Evolutionary conservation across 2,113 vertebrate species (phyloP).

Genomic region (Pituophis catenifer): DNA sequence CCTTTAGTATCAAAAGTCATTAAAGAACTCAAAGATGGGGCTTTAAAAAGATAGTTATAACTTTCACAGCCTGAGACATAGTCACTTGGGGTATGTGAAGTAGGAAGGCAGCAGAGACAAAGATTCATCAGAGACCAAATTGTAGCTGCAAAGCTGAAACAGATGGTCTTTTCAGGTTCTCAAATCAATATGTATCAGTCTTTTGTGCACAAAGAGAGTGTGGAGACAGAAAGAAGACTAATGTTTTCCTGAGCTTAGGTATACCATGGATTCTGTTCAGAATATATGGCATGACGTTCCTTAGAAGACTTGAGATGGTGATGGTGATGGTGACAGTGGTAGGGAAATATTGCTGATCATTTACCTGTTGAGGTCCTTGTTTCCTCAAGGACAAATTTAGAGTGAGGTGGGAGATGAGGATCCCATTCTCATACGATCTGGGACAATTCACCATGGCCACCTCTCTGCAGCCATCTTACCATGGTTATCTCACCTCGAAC

Average conservation of each 20-base stretch:
- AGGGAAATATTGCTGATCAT: neutral
- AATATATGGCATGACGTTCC: neutral
- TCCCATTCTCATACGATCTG: neutral
- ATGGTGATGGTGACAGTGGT: neutral
- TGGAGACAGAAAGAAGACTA: neutral
- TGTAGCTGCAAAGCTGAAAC: neutral
- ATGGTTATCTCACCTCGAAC: neutral
- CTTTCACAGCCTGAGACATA: neutral
- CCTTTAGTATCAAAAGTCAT: slow-evolving; percentile 1
- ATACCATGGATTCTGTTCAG: neutral
- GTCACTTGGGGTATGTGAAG: neutral
- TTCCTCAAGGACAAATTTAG: neutral
- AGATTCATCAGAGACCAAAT: neutral
- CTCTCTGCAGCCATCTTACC: neutral
- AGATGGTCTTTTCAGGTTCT: neutral
- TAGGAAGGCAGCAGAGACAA: neutral
- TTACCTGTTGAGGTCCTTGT: neutral
- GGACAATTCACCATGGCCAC: neutral
- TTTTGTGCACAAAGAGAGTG: neutral
- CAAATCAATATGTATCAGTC: slow-evolving; percentile 13
- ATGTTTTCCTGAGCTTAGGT: neutral
- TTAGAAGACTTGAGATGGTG: neutral
- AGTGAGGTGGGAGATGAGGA: neutral
- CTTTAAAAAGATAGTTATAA: neutral
- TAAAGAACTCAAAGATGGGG: neutral